Evolutionary conservation across 2,888 invertebrate genomes (phyloP).

Genomic region (Koerneria pararmatus): DNA sequence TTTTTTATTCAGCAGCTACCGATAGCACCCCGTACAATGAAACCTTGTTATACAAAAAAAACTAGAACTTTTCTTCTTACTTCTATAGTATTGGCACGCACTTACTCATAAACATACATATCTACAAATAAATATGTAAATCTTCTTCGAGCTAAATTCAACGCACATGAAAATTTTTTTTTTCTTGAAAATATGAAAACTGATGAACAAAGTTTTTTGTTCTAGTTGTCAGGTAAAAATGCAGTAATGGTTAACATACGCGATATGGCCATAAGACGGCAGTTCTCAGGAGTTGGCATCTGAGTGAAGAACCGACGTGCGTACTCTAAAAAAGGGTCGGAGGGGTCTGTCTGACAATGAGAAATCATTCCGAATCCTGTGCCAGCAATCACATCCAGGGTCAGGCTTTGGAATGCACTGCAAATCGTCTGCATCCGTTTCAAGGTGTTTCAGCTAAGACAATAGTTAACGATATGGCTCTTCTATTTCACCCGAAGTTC

Average conservation of each 20-base stretch:
- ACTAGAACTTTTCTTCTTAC: too few relatives aligned
- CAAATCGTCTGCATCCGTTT: neutral
- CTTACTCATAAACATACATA: too few relatives aligned
- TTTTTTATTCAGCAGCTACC: too few relatives aligned
- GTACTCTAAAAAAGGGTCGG: conserved; percentile 11
- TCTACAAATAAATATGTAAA: too few relatives aligned
- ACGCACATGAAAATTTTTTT: neutral
- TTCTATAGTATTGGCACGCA: too few relatives aligned
- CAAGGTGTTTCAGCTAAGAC: too few relatives aligned
- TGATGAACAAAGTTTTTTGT: neutral
- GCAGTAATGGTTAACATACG: neutral
- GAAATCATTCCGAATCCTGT: too few relatives aligned
- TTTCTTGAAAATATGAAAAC: neutral
- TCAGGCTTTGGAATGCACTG: conserved; percentile 20
- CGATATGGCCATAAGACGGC: conserved; percentile 18
- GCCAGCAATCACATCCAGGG: conserved; percentile 20
- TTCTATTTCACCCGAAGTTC: too few relatives aligned
- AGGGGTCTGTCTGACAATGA: conserved; percentile 15
- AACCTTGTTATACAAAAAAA: too few relatives aligned
- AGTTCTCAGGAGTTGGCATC: conserved; percentile 19
- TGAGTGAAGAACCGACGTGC: conserved; percentile 13
- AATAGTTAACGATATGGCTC: too few relatives aligned
- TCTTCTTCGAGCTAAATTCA: too few relatives aligned
- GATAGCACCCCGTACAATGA: too few relatives aligned
- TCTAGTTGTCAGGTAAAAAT: neutral